Base-by-base conservation (phyloP, 2,113 vertebrate genomes). In the Chaetodon trifascialis region DNA sequence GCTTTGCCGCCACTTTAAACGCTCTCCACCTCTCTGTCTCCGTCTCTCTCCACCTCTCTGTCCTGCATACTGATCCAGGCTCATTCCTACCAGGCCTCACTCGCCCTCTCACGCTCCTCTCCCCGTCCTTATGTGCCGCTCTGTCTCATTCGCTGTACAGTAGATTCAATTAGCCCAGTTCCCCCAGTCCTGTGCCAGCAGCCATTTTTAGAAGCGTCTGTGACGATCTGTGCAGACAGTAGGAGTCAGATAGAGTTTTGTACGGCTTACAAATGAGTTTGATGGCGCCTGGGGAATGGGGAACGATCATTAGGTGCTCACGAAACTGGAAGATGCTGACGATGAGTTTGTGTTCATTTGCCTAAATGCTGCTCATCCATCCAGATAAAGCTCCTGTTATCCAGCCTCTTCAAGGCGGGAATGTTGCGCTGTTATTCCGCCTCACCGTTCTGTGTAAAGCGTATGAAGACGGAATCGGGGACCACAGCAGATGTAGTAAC, bases 121-220 rank as follows among this genome's bases (percentile, higher is more conserved):
- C 66, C 49, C 42, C 4, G 16, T 49, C 58, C 49, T 65, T 62
- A 47, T 15, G 70, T 67, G 76, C 55, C 65, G 1, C 73, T 49
- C 15, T 42, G 58, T 76, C 23, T 82, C 73, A 49, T 19, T 17
- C 23, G 19, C 63, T 55, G 73, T 70, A 84, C 79, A 72, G 82
- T 78, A 81, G 71, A 85, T 84, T 89, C 71, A 91, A 83, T 90
- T 84, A 91, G 77, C 88, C 86, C 81, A 79, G 44, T 63, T 83
- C 70, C 59, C 30, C 51, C 68, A 36, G 62, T 69, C 68, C 44
- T 62, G 82, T 49, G 62, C 83, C 71, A 38, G 58, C 38, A 64
- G 78, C 55, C 72, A 15, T 86, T 75, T 89, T 80, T 76, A 79
- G 79, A 83, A 51, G 62, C 46, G 34, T 25, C 9, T 10, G 19